Percentiles rank a stretch among this genome's conserved stretches.
Conservation (phyloP, 2,797 vertebrate genomes). For the Aphelocoma californica region DNA sequence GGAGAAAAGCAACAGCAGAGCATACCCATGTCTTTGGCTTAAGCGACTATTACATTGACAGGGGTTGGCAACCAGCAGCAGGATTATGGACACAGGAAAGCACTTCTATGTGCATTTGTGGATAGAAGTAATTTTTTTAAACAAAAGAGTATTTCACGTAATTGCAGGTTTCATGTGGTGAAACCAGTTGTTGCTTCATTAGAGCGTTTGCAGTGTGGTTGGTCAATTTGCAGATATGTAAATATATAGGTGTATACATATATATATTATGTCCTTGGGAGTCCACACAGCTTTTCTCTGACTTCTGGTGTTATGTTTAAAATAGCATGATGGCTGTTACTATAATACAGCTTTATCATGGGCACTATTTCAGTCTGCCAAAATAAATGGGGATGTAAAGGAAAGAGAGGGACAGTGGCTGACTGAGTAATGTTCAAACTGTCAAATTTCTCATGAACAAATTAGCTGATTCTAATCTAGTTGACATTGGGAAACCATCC, state of each 20-base stretch:
- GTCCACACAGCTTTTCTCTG: not conserved
- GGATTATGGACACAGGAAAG: not conserved
- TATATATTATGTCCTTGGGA: not conserved
- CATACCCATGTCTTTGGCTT: constrained; percentile 16
- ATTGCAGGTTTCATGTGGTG: not conserved
- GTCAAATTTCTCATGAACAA: constrained; percentile 64
- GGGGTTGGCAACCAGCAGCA: not conserved
- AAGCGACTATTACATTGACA: not conserved
- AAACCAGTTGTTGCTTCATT: constrained; percentile 54
- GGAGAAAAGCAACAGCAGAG: constrained; percentile 32
- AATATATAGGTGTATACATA: too few relatives aligned
- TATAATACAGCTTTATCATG: constrained; percentile 12
- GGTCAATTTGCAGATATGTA: not conserved
- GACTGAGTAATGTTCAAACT: constrained; percentile 50
- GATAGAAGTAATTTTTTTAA: not conserved
- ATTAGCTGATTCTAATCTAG: constrained; percentile 69
- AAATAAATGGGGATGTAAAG: constrained; percentile 43
- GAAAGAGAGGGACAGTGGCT: constrained; percentile 34
- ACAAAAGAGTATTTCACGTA: not conserved
- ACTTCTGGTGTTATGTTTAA: constrained; percentile 37
- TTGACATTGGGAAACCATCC: constrained; percentile 61
- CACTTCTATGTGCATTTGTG: not conserved
- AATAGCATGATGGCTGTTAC: not conserved
- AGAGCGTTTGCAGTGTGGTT: constrained; percentile 52
- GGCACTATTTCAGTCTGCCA: constrained; percentile 15